Evolutionary conservation across 1,140 invertebrate species (phyloP).

Genomic region (Neodiprion virginianus): DNA sequence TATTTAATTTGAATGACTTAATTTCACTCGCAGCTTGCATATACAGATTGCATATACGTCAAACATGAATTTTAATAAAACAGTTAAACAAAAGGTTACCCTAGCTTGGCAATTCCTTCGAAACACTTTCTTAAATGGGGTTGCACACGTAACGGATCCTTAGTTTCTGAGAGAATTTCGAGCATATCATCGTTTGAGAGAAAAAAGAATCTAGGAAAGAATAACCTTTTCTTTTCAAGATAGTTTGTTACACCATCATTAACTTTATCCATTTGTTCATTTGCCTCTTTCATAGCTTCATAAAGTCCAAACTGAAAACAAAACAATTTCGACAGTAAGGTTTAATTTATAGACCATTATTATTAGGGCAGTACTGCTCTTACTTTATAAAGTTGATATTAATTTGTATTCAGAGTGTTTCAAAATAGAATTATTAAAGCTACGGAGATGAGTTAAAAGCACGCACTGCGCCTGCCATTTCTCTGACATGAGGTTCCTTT

Average conservation of each 20-base stretch:
- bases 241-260: conserved; percentile 90
- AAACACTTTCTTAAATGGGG: conserved; percentile 94
- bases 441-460: not conserved
- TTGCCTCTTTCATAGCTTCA: conserved; percentile 77
- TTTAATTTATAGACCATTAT: too few species aligned
- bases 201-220: conserved; percentile 94
- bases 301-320: conserved; percentile 67
- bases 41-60: too few species aligned
- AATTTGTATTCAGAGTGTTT: too few species aligned
- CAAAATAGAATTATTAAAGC: not conserved
- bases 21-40: too few species aligned
- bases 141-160: conserved; percentile 86
- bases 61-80: not conserved
- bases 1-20: too few species aligned
- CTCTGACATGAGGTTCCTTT: conserved; percentile 77
- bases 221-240: conserved; percentile 90
- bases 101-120: conserved; percentile 63
- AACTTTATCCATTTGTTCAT: conserved; percentile 79
- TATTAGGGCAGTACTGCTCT: too few species aligned
- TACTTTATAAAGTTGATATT: too few species aligned
- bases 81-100: conserved; percentile 47
- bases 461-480: conserved; percentile 70
- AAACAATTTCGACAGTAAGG: not conserved
- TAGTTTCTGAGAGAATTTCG: conserved; percentile 92
- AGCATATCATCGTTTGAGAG: conserved; percentile 95